Evolutionary conservation across 2,888 invertebrate species (phyloP).

Genomic region (Eristalis arbustorum): DNA sequence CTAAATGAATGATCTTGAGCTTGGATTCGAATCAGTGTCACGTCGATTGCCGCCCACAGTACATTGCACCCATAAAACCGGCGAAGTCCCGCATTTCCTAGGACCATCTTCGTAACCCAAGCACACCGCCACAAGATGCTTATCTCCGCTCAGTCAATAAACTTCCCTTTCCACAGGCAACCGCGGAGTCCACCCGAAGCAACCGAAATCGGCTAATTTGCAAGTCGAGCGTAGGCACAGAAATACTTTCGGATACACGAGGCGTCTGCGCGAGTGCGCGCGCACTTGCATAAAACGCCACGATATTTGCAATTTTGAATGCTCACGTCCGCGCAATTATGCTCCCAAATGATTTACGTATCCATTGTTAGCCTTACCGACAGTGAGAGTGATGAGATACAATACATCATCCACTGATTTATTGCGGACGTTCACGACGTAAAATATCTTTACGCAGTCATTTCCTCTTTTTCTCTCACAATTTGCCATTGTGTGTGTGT

Average conservation of each 20-base stretch:
- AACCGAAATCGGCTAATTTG: conserved; percentile 7
- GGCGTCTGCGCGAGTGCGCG: neutral
- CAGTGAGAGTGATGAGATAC: conserved; percentile 67
- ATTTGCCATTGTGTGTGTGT: conserved; percentile 27
- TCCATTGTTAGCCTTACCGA: conserved; percentile 58
- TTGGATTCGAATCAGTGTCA: no score
- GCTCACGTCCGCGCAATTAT: conserved; percentile 56
- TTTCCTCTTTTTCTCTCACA: conserved; percentile 57
- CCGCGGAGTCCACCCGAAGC: neutral
- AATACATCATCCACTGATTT: conserved; percentile 65
- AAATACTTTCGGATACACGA: neutral
- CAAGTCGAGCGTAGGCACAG: neutral
- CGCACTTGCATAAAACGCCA: conserved; percentile 1
- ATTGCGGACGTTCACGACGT: conserved; percentile 53
- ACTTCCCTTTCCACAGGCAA: neutral
- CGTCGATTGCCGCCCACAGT: no score
- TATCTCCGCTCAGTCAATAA: neutral
- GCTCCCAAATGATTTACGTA: conserved; percentile 51
- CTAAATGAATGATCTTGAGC: no score
- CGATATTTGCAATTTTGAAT: conserved; percentile 37
- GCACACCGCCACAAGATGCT: neutral
- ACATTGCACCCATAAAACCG: no score
- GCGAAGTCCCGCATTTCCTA: no score
- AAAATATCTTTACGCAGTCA: conserved; percentile 43
- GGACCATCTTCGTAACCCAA: no score